Evolutionary conservation across 2,797 vertebrate species (phyloP), one percentile per base, ranked within the genome.

Genomic region (Aeoliscus strigatus): DNA sequence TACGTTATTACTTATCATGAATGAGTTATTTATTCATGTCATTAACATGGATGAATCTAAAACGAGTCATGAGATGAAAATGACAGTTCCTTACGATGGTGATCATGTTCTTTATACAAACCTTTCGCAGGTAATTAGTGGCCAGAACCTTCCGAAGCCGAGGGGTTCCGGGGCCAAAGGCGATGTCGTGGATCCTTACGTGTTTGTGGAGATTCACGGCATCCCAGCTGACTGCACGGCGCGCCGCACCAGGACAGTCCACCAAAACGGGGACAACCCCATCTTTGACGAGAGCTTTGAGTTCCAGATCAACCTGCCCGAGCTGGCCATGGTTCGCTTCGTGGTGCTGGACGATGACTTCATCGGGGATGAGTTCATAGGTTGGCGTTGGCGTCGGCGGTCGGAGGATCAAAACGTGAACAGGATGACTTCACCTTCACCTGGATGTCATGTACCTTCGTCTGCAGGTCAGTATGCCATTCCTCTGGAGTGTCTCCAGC

Each of bases 211-310:
- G 79, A 94, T 97, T 70, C 94, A 97, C 1, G 94, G 94, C n/a
- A 96, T 97, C 68, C 93, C 94, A 2, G 93, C 92, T 0, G 94
- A 97, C 80, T 97, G 94, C 66, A 88, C 88, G 0, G 94, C 94
- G 51, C 92, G 90, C 50, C 91, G 91, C 79, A 96, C 94, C 14
- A 90, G 92, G 85, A 96, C 94, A 0, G 87, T 96, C 70, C 86
- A 87, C 38, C 93, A 95, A 67, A 94, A 94, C 0, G 93, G 94
- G 27, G 92, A 95, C 57, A 91, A 93, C 51, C 94, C 94, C 13
- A 89, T 97, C 61, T 97, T 97, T 7, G 94, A 96, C 33, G 93
- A 97, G 73, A 97, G 94, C 82, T 97, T 97, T 62, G 94, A 97
- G 77, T 96, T 94, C 79, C 92, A 97, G 55, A 92, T 97, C 82